Evolutionary conservation across 1,140 invertebrate genomes (phyloP), one percentile per base, ranked within the genome.

Genomic region (Drosophila persimilis): DNA sequence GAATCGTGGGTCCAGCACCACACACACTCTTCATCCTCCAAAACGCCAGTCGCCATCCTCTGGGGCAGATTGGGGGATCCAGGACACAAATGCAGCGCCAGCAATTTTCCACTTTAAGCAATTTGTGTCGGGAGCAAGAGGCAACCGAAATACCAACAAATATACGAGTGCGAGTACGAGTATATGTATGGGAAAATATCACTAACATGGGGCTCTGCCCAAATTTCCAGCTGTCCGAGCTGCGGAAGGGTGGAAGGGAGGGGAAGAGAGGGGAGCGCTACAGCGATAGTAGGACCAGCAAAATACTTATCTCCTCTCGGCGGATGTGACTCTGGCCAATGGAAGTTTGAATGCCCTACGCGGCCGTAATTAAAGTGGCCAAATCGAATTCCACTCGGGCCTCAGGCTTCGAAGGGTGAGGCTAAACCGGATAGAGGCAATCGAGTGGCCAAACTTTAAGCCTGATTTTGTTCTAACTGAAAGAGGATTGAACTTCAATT

Each of bases 101-200:
- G 83, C 83, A 81, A 88, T 88, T 88, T 86, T 88, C 83, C 83
- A 88, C 80, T 88, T 88, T 88, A 79, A 88, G 83, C 83, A 83
- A 88, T 88, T 88, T 88, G 83, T 78, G 75, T 58, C 48, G 60
- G 77, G 39, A 59, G 64, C 61, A 80, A 80, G 48, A 39, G 64
- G 48, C 56, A 72, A 53, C 62, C 58, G 77, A 58, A 73, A 69
- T 26, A 55, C 11, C 44, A 52, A 64, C 61, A 52, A 66, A 29
- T 72, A 50, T 72, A 45, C 29, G 46, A 44, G 35, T 17, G 43
- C n/a, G 22, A 35, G 8, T 48, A 66, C 6, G 24, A 26, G 46
- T 15, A 7, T 22, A n/a, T 22, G 52, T 41, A 64, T 39, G 47
- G 47, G 51, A 46, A 77, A 60, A 47, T 67, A 65, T 57, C 65